Conservation (phyloP, 2,888 invertebrate species). For the Adineta ricciae region DNA sequence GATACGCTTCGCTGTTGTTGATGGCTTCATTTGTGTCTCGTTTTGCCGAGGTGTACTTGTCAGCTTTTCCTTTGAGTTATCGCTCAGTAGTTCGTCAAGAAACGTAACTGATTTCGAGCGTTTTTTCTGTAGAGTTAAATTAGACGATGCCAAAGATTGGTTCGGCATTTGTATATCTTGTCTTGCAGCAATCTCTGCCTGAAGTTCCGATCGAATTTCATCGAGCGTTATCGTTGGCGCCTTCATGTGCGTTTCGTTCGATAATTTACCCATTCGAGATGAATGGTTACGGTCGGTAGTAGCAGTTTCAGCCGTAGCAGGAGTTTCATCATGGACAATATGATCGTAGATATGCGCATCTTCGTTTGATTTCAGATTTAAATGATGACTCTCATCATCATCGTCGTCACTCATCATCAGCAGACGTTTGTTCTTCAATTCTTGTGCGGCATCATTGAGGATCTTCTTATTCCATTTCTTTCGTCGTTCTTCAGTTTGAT, state of each 20-base stretch:
- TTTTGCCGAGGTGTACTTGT: not conserved
- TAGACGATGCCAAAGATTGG: not conserved
- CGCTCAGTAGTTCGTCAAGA: conserved; percentile 19
- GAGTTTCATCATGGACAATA: not conserved
- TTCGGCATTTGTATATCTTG: not conserved
- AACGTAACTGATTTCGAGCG: conserved; percentile 32
- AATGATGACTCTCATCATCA: not conserved
- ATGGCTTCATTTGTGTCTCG: not conserved
- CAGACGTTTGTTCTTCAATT: not conserved
- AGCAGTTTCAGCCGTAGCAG: too few species aligned
- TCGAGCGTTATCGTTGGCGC: not conserved
- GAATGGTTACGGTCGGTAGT: not conserved
- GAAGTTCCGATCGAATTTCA: conserved; percentile 14
- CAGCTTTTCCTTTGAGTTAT: not conserved
- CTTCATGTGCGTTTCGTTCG: not conserved
- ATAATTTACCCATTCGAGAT: conserved; percentile 5
- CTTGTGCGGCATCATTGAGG: not conserved
- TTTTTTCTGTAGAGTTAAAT: conserved; percentile 19
- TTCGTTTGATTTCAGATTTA: not conserved
- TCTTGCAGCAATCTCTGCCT: conserved; percentile 9
- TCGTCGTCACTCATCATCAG: conserved; percentile 12
- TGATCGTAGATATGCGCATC: conserved; percentile 1
- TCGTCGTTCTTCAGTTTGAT: not conserved
- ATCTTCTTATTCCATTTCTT: conserved; percentile 10
- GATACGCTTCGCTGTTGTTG: not conserved